phyloP scores from a whole-genome alignment of 2,797 vertebrate species.

The Danio jaintianensis region DNA sequence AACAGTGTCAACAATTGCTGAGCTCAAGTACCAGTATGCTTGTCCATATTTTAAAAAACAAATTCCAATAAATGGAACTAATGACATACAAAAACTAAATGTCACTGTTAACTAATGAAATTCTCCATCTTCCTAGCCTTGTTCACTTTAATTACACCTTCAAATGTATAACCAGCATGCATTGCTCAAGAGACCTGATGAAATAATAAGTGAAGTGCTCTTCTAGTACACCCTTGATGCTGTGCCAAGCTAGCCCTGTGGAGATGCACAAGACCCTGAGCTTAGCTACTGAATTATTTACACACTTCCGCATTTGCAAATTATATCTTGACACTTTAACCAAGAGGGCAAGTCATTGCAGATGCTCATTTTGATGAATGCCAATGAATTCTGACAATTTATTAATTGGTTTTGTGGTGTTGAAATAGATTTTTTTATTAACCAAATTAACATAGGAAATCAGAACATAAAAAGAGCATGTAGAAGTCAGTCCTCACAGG shows the following conservation, averaged over 20 bases:
- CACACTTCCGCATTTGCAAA: conserved; percentile 58
- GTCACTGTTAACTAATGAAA: conserved; percentile 3
- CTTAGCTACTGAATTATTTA: conserved; percentile 62
- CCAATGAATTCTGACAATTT: not conserved
- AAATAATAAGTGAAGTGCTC: conserved; percentile 38
- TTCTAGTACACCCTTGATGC: conserved; percentile 40
- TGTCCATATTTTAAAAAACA: conserved; percentile 1
- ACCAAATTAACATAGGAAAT: not conserved
- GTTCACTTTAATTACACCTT: conserved; percentile 55
- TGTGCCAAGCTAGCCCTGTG: conserved; percentile 47
- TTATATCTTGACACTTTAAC: conserved; percentile 43
- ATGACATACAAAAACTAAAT: not conserved
- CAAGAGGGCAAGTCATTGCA: conserved; percentile 6
- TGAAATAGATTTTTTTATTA: conserved; percentile 15
- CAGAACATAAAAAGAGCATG: not conserved
- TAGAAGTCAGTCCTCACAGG: not conserved
- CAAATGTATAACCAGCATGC: conserved; percentile 34
- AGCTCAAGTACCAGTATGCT: not conserved
- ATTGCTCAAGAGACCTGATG: conserved; percentile 40
- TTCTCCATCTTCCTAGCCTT: not conserved
- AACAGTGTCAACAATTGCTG: not conserved
- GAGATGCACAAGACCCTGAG: conserved; percentile 30
- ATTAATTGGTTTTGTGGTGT: not conserved
- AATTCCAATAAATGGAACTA: not conserved
- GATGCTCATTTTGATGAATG: conserved; percentile 9